Percentiles rank a stretch among this genome's conserved stretches.
Evolutionary conservation across 2,797 vertebrate genomes (phyloP).

Genomic region (Vultur gryphus): DNA sequence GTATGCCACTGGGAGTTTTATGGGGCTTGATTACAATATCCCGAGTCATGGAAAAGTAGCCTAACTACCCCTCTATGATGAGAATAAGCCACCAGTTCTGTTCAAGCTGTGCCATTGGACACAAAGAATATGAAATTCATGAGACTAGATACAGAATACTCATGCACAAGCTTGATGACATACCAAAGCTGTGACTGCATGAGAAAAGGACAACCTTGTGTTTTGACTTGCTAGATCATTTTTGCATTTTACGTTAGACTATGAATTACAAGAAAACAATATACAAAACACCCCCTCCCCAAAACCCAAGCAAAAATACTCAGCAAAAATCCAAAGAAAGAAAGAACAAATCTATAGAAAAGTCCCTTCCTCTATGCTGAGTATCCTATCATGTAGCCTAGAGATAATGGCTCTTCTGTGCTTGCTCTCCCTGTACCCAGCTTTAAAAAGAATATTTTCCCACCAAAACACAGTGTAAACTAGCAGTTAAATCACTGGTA

Average conservation of each 20-base stretch:
- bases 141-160: conserved; percentile 55
- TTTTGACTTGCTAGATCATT: not conserved
- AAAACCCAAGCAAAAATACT: not conserved
- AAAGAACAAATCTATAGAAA: not conserved
- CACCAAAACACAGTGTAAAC: not conserved
- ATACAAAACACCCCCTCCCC: not conserved
- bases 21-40: conserved; percentile 64
- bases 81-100: conserved; percentile 64
- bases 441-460: not conserved
- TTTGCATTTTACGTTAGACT: conserved; percentile 15
- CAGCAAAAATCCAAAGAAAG: not conserved
- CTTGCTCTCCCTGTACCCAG: not conserved
- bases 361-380: not conserved
- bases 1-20: conserved; percentile 42
- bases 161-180: not conserved
- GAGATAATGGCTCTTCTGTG: not conserved
- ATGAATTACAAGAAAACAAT: not conserved
- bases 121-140: conserved; percentile 67
- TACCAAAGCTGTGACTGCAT: conserved; percentile 55
- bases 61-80: conserved; percentile 51
- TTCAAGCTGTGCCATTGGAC: conserved; percentile 61
- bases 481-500: not conserved
- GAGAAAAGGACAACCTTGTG: conserved; percentile 27
- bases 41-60: conserved; percentile 44
- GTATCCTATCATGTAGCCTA: not conserved